These are phyloP conservation scores for Etheostoma nigrum DNA, from an alignment of 2,797 vertebrate genomes.

Conservation along the genomic window DNA sequence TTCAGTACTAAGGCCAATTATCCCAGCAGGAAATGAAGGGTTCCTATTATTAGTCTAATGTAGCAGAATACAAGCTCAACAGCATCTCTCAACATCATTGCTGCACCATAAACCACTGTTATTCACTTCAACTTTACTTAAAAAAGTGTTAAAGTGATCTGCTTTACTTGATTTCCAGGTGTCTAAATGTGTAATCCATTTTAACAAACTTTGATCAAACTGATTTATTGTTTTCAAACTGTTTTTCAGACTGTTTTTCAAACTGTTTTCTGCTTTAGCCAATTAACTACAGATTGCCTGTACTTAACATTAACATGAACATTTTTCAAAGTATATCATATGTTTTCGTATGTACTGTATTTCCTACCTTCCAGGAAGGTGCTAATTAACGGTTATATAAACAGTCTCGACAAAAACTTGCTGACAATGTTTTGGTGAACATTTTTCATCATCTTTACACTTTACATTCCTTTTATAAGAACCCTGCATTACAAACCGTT, in stretches of 20 bases:
- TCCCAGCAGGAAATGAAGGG: slow-evolving; percentile 46
- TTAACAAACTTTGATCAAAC: not conserved
- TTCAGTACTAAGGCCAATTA: slow-evolving; percentile 42
- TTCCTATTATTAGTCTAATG: slow-evolving; percentile 45
- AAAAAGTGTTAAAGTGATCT: not conserved
- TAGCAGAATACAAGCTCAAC: slow-evolving; percentile 19
- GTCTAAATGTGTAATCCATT: slow-evolving; percentile 10
- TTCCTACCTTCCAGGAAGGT: not conserved
- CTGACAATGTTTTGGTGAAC: not conserved
- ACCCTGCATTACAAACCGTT: not conserved
- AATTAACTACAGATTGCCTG: not conserved
- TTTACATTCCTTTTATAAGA: not conserved
- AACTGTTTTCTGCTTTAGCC: not conserved
- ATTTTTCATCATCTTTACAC: not conserved
- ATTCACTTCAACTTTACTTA: slow-evolving; percentile 2
- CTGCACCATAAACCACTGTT: not conserved
- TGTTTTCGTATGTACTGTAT: not conserved
- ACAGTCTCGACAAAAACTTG: not conserved
- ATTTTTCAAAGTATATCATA: not conserved
- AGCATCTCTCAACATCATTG: not conserved
- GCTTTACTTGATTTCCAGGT: not conserved
- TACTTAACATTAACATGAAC: not conserved
- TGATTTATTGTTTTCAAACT: too few species aligned
- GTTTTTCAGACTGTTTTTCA: too few species aligned
- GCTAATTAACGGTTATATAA: not conserved